Evolutionary conservation across 2,113 vertebrate species (phyloP).

Genomic region (Serilophus lunatus): DNA sequence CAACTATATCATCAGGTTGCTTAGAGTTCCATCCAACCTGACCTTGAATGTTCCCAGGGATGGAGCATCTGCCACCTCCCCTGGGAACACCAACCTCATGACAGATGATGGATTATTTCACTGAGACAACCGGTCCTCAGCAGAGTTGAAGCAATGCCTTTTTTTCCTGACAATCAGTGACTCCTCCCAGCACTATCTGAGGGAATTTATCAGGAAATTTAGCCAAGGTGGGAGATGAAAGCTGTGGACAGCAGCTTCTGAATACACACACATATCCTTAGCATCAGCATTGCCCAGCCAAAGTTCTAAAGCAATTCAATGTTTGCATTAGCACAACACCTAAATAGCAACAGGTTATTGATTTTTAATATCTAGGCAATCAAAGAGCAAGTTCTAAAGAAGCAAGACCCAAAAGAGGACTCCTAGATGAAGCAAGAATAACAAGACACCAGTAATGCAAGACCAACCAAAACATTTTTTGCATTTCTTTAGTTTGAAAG

Average conservation of each 20-base stretch:
- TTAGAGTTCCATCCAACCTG: background rate
- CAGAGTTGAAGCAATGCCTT: background rate
- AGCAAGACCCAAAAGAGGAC: background rate
- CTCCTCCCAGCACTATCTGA: background rate
- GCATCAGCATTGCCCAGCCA: background rate
- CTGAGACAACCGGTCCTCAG: background rate
- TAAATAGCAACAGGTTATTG: background rate
- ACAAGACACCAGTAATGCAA: background rate
- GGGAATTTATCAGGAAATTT: background rate
- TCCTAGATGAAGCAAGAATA: background rate
- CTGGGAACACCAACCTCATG: background rate
- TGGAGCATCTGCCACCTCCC: background rate
- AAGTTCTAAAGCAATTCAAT: background rate
- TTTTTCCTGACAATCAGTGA: background rate
- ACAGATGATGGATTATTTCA: background rate
- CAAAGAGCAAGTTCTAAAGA: background rate
- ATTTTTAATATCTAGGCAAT: background rate
- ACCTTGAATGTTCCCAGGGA: background rate
- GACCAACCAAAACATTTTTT: background rate
- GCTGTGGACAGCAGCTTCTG: background rate
- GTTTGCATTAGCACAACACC: background rate
- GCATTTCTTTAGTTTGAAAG: background rate
- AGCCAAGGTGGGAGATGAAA: background rate
- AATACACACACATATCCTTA: background rate
- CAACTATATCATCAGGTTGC: background rate